Evolutionary conservation across 2,888 invertebrate species (phyloP).

Genomic region (Drosophila fulvimacula): DNA sequence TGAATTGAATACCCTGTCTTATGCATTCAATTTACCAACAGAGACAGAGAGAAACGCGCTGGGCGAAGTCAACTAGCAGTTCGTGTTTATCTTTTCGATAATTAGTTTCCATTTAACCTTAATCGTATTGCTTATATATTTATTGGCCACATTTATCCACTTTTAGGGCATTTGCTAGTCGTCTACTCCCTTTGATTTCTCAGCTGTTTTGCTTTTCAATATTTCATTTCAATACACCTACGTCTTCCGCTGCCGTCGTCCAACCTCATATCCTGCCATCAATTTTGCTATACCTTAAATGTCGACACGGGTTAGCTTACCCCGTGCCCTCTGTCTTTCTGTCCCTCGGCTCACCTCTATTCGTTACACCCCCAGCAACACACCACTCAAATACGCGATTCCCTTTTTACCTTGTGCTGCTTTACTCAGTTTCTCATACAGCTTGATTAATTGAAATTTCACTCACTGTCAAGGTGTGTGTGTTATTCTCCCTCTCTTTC

Average conservation of each 20-base stretch:
- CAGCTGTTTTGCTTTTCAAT: slow-evolving; percentile 21
- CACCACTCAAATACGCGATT: slow-evolving; percentile 22
- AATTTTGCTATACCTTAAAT: slow-evolving; percentile 44
- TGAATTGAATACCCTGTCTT: slow-evolving; percentile 22
- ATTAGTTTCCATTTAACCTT: too few species aligned
- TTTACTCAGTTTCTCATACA: slow-evolving; percentile 30
- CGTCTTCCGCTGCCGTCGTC: slow-evolving; percentile 9
- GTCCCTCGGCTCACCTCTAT: not conserved
- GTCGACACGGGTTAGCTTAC: slow-evolving; percentile 44
- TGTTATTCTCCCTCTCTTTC: not conserved
- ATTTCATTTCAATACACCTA: slow-evolving; percentile 43
- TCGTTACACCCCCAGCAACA: not conserved
- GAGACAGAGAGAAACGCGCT: not conserved
- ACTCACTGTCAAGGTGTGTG: slow-evolving; percentile 67
- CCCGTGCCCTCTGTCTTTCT: not conserved
- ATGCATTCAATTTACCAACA: too few species aligned
- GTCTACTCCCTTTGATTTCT: not conserved
- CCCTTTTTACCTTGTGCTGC: slow-evolving; percentile 41
- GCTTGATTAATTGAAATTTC: slow-evolving; percentile 77
- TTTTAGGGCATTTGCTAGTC: slow-evolving; percentile 8
- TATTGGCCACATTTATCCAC: not conserved
- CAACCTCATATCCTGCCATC: slow-evolving; percentile 39
- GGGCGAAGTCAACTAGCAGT: not conserved
- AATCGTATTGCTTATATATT: too few species aligned
- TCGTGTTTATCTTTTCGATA: too few species aligned